Base-by-base conservation (phyloP, 2,888 invertebrate genomes). In the Ennomos erosarius region DNA sequence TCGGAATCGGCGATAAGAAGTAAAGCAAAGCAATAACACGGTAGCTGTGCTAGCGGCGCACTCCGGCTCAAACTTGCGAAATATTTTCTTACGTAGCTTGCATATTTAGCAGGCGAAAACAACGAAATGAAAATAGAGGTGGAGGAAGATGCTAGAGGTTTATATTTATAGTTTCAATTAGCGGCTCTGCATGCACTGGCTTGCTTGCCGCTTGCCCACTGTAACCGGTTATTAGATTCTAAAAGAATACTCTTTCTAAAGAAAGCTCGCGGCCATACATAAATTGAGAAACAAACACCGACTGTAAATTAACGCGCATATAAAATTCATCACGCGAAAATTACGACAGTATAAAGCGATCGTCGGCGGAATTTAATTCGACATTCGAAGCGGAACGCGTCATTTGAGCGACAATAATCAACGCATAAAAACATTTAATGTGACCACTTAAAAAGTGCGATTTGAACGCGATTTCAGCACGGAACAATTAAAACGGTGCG, bases 161-260 rank as follows among this genome's bases (percentile, higher is more conserved):
- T 82, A 84, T 88, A 90, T 89, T 90, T 89, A 88, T 88, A 87
- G 89, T 88, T 88, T 88, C 87, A 90, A 90, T 90, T 90, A 90
- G 82, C 81, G 78, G 79, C 75, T 81, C 81, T 74, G 84, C 86
- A 86, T 81, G 84, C 83, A 75, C 75, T 76, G 73, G 70, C 69
- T 65, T 35, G 73, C 73, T 26, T 26, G 26, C 26, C 1, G 5
- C 68, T 72, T 69, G 69, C 66, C 65, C 69, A 71, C 73, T 68
- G 67, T 74, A 72, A 73, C 75, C 73, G 71, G 75, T 75, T 78
- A 76, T 76, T 77, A 78, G 70, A 74, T 73, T 75, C 69, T 69
- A 76, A 58, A 58, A 1, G 49, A 40, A 42, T 26, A 50, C 10
- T 68, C 64, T 72, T 77, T 72, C 65, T 71, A 65, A 60, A 70